Percentiles rank a stretch among this genome's conserved stretches.
These are phyloP conservation scores for Prosapia bicincta DNA, from an alignment of 2,888 invertebrate species.

Conservation along the genomic window DNA sequence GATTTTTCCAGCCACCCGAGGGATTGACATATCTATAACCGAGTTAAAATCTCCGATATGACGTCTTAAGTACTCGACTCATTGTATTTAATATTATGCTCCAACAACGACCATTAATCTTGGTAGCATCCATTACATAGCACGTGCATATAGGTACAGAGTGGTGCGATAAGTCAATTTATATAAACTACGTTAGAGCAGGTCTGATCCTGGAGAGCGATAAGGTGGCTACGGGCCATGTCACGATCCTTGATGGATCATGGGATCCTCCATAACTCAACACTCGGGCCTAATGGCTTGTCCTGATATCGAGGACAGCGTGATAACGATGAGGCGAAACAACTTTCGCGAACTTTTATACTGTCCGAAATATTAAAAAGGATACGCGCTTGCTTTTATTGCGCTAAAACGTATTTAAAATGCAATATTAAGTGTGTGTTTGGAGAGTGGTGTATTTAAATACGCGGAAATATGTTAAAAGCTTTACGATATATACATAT, in stretches of 20 bases:
- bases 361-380: too few species aligned
- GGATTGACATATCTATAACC: too few species aligned
- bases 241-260: not conserved
- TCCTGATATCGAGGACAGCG: not conserved
- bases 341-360: not conserved
- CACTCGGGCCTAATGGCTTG: not conserved
- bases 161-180: not conserved
- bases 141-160: not conserved
- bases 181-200: not conserved
- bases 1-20: too few species aligned
- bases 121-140: not conserved
- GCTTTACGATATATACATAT: too few species aligned
- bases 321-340: not conserved
- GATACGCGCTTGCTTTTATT: too few species aligned
- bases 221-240: not conserved
- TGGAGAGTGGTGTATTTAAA: too few species aligned
- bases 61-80: too few species aligned
- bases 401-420: too few species aligned
- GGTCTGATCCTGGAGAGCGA: not conserved
- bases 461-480: too few species aligned
- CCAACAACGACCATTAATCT: not conserved
- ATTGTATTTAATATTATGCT: too few species aligned
- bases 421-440: too few species aligned
- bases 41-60: too few species aligned
- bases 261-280: not conserved